Base-by-base conservation (phyloP, 2,888 invertebrate species). In the Galerucella calmariensis region DNA sequence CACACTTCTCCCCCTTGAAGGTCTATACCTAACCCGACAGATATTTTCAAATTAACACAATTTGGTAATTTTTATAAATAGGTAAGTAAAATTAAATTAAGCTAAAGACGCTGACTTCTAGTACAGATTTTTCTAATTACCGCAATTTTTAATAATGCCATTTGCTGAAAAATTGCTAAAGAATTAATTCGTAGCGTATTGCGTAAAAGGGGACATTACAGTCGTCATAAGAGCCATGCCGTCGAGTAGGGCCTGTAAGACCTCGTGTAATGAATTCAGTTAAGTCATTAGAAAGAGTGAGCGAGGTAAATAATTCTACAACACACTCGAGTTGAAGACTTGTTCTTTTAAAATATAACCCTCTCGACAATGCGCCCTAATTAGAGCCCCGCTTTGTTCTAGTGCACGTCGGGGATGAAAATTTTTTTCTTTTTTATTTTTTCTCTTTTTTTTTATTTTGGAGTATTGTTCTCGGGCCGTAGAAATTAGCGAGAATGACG, bases 311-410 rank as follows among this genome's bases (percentile, higher is more conserved):
- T 20, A 20, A 82, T 81, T 78, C 82, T 80, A 81, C 63, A 65
- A 65, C 63, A 65, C 81, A 81, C 82, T 82, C 80, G 73, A 81
- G 78, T 77, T 79, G 78, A 81, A 81, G 81, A 80, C 80, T 81
- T 79, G 82, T 82, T 82, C 82, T 81, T 83, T 83, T 83, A 81
- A 82, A 82, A 82, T 81, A 82, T 80, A 82, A 79, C 78, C 75
- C 76, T 68, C 83, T 82, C 80, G 80, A 83, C 82, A 83, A 83
- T 83, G 82, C 83, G 82, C 80, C 81, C 82, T 84, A 84, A 84
- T 84, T 84, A 84, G 83, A 81, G 81, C 79, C 79, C 75, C 81
- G 81, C 81, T 83, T 84, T 83, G 83, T 83, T 81, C 80, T 81
- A 82, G 83, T 82, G 82, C 82, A 82, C 79, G 81, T 79, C 77